A percentile compares a stretch with the other conserved stretches of the same genome.
These are phyloP conservation scores for Steinernema feltiae DNA, from an alignment of 1,140 invertebrate species.

Conservation along the genomic window DNA sequence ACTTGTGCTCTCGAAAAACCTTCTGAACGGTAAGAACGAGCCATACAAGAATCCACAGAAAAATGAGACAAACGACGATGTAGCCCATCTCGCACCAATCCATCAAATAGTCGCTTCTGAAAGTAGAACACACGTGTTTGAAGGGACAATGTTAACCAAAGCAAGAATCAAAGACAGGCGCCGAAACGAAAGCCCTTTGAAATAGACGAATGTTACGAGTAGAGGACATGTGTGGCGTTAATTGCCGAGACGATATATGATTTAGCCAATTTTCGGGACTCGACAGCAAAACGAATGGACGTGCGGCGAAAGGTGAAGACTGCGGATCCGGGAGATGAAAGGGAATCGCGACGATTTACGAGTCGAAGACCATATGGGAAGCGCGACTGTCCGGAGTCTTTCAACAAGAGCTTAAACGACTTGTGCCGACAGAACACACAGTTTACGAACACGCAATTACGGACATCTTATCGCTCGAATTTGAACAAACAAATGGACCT, in stretches of 20 bases:
- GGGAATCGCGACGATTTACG: not conserved
- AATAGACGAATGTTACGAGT: no score
- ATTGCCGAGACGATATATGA: not conserved
- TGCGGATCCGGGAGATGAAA: not conserved
- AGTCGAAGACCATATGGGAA: not conserved
- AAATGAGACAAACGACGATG: not conserved
- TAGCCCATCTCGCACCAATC: constrained; percentile 10
- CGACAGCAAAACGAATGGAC: not conserved
- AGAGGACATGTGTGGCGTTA: no score
- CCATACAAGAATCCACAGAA: not conserved
- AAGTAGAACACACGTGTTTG: not conserved
- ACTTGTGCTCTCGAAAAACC: not conserved
- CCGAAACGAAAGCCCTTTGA: no score
- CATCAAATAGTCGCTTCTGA: not conserved
- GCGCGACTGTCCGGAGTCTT: not conserved
- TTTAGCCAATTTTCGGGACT: not conserved
- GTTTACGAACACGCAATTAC: constrained; percentile 11
- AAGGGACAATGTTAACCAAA: no score
- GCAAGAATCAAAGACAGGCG: no score
- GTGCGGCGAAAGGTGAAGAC: not conserved
- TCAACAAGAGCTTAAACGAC: not conserved
- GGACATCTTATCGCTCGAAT: not conserved
- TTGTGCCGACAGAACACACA: not conserved
- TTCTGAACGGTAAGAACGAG: not conserved
- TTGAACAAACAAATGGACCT: not conserved